Evolutionary conservation across 2,113 vertebrate species (phyloP), one percentile per base, ranked within the genome.

Genomic region (Empidonax alnorum): DNA sequence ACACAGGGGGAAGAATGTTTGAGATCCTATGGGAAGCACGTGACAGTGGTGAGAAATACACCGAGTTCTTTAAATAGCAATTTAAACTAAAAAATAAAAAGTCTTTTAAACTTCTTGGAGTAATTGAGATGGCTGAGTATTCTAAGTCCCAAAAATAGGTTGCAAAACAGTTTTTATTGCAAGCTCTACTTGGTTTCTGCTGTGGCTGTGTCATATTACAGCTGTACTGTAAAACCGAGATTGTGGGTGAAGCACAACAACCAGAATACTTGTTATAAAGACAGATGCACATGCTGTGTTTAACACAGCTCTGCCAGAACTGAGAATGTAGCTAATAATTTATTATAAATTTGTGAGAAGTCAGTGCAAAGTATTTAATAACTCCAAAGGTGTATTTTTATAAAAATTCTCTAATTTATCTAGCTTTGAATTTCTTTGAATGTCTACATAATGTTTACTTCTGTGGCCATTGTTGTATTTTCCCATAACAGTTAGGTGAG

Each of bases 1-100:
- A 30, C 31, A 22, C 0, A 3, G 19, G 4, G 12, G 63, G n/a
- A 44, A 42, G 17, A n/a, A 67, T 7, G 1, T 41, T 33, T 35
- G 35, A 55, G 25, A 30, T 76, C 4, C 3, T 65, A 10, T 21
- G 8, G 58, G 62, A 90, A 87, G 9, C 12, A 14, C 39, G 1
- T 31, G 68, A 28, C 6, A 83, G 11, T 12, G 2, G 4, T 35
- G 67, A 71, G 27, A 90, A 79, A 7, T 59, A 23, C 20, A 63
- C 39, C 7, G 16, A 75, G 15, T 88, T 68, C 23, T 72, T 74
- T 24, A 71, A 71, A 31, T 14, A 46, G 11, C 6, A 22, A 14
- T 41, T 58, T 42, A 30, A 85, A 53, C 12, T 58, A 12, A 61
- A 63, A 86, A 65, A 74, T 4, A 41, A n/a, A 52, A 77, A 20